Evolutionary conservation across 2,113 vertebrate species (phyloP), one percentile per base, ranked within the genome.

Genomic region (Xerus inauris): DNA sequence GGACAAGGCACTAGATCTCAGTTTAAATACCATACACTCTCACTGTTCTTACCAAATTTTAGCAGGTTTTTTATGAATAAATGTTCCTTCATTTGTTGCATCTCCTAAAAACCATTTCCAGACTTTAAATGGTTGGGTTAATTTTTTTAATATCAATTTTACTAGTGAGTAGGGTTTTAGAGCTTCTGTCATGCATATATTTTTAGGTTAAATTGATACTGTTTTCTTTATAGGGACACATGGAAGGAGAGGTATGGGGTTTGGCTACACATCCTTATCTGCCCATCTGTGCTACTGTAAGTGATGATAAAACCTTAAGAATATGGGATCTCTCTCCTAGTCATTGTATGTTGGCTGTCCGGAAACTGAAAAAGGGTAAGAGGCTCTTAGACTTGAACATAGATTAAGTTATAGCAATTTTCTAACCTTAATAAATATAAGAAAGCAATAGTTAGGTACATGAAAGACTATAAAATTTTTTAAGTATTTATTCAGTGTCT

Each of bases 251-350:
- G 96, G 99, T 99, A 92, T 99, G 99, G 99, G 99, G 99, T 98
- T 98, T 99, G 98, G 99, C 99, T 96, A 99, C 99, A 97, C 99
- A 99, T 97, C 99, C 99, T 93, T 99, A 99, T 97, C 99, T 99
- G 96, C 99, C 99, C 81, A 99, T 99, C 97, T 99, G 99, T 98
- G 99, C 99, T 98, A 99, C 99, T 94, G 99, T 99, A 97, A 99
- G 99, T 95, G 99, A 99, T 98, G 99, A 99, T 98, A 99, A 99
- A 98, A 99, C 99, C 87, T 99, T 99, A 97, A 99, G 99, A 98
- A 99, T 99, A 98, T 99, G 99, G 99, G 99, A 99, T 98, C 99
- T 99, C 67, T 99, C 99, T 83, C 99, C 99, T 96, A 99, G 99
- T 98, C 99, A 99, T 98, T 99, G 99, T 98, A 99, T 99, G 99